Evolutionary conservation across 2,113 vertebrate genomes (phyloP).

Genomic region (Rhombomys opimus): DNA sequence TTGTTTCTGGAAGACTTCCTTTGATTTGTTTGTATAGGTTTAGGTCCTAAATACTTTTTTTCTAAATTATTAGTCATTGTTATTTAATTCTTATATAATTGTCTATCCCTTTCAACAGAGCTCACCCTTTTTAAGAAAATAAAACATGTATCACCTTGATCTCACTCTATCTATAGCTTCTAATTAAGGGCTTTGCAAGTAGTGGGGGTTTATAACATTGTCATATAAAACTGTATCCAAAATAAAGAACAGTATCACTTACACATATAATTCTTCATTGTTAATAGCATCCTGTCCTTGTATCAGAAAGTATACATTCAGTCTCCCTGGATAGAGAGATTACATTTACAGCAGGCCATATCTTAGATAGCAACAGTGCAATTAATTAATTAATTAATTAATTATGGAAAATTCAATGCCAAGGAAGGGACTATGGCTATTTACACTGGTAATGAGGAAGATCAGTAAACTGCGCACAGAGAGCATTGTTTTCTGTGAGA

Average conservation of each 20-base stretch:
- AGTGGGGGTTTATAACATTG: slow-evolving; percentile 17
- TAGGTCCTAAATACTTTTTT: not conserved
- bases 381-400: slow-evolving; percentile 15
- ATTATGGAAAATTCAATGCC: not conserved
- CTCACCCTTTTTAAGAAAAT: not conserved
- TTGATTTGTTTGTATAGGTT: not conserved
- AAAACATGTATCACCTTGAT: not conserved
- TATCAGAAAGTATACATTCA: not conserved
- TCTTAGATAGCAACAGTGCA: not conserved
- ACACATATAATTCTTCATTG: not conserved
- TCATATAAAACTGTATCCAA: not conserved
- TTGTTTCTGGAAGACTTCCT: not conserved
- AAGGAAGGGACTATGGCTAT: not conserved
- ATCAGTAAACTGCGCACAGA: not conserved
- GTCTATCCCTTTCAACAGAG: not conserved
- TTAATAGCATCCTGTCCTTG: not conserved
- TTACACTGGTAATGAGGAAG: not conserved
- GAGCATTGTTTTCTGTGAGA: not conserved
- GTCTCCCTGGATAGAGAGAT: not conserved
- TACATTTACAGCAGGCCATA: not conserved
- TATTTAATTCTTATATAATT: not conserved
- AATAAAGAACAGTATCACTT: slow-evolving; percentile 3
- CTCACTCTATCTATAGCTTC: not conserved
- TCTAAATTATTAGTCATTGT: not conserved
- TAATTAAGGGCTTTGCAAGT: not conserved